These are phyloP conservation scores for Tipula helvola DNA, from an alignment of 2,888 invertebrate genomes.

Conservation along the genomic window DNA sequence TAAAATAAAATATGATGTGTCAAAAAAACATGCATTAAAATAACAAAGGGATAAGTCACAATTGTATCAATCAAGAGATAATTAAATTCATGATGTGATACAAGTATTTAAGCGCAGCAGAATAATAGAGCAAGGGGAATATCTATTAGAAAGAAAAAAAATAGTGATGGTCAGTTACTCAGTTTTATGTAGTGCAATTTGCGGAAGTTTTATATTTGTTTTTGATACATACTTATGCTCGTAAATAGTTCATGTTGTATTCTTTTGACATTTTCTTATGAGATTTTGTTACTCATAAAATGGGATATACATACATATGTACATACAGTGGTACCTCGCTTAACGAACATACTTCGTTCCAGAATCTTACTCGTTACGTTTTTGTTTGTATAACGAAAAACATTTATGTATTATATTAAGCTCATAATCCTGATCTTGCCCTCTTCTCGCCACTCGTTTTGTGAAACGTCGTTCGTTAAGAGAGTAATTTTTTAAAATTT, in stretches of 20 bases:
- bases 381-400: too few relatives aligned
- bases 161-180: neutral
- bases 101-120: neutral
- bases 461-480: too few relatives aligned
- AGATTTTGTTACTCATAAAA: neutral
- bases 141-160: neutral
- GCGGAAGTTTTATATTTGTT: neutral
- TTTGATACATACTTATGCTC: too few relatives aligned
- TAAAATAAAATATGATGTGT: neutral
- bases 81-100: neutral
- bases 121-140: neutral
- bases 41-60: neutral
- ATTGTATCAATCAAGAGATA: constrained; percentile 4
- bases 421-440: too few relatives aligned
- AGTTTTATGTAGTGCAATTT: neutral
- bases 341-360: too few relatives aligned
- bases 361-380: too few relatives aligned
- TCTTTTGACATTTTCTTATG: neutral
- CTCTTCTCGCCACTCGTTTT: too few relatives aligned
- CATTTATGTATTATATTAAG: too few relatives aligned
- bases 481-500: too few relatives aligned
- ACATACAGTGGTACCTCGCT: too few relatives aligned
- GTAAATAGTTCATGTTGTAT: neutral
- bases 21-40: neutral
- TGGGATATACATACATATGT: too few relatives aligned